Evolutionary conservation across 1,140 invertebrate species (phyloP), one percentile per base, ranked within the genome.

Genomic region (Belonocnema kinseyi): DNA sequence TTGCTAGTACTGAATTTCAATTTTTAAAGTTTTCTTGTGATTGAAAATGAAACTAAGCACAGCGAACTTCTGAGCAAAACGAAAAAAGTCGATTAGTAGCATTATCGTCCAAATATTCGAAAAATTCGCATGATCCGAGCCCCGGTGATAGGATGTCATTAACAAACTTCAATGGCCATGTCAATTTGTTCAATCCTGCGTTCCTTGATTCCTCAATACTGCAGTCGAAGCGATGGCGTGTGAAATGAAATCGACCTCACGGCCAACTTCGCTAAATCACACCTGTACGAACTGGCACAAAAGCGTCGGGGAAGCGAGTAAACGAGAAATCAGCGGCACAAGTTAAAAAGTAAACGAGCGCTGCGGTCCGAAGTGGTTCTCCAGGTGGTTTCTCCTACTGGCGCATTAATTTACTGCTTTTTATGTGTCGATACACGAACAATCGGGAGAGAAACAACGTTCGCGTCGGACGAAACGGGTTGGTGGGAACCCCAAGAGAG

Each of bases 261-360:
- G 61, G 61, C 13, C 16, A 33, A 40, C 61, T 66, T 13, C 21
- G 13, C 21, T 66, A 66, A 66, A 66, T 66, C 61, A 66, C 61
- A 66, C 61, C 61, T 66, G 61, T 66, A 66, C 61, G 61, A 66
- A 66, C 11, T 66, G 61, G 61, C 61, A 66, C 61, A 66, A 40
- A 66, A 66, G 61, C 61, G 7, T 66, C 61, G 61, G 61, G 54
- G 54, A 66, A 66, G 61, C 61, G 61, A 66, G 61, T 66, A 66
- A 66, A 66, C 33, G 61, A 66, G 61, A 66, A 66, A 66, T 66
- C 61, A 66, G 26, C 61, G 61, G 61, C 61, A 66, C 61, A 40
- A 46, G 61, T 66, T 66, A 66, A 66, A 66, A 66, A 66, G 61
- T 66, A 66, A 66, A 66, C 61, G 61, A 66, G 33, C n/a, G 13